Evolutionary conservation across 2,888 invertebrate species (phyloP), one percentile per base, ranked within the genome.

Genomic region (Torymus texanus): DNA sequence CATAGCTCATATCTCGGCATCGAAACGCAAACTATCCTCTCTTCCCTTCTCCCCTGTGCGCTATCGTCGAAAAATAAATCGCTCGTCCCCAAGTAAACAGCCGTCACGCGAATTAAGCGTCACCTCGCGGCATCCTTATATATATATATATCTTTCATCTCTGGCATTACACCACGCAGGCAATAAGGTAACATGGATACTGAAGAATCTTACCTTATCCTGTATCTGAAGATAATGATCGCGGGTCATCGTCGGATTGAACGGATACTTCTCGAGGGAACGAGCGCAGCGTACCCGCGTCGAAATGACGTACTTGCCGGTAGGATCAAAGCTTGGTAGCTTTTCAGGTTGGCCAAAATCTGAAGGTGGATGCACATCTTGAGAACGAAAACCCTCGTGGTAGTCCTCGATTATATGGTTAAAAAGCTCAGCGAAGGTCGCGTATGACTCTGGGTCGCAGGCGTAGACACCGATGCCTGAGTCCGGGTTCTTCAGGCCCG

Each of bases 361-460:
- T 51, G 91, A 89, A 0, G 91, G 86, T 11, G 94, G 94, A 86
- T 95, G 95, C 80, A 90, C 91, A 84, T 92, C 92, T 21, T 88
- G 87, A 79, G 91, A 85, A 79, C 90, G 90, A 88, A 94, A 94
- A 71, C 93, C 93, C 59, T 89, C 90, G 88, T 94, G 94, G 88
- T 94, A 94, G 84, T 94, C 94, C 85, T 93, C 92, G 87, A 95
- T 95, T 84, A 95, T 92, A 21, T 93, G 93, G 89, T 94, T 92
- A 88, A 95, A 94, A 74, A 95, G 90, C 29, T 92, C 92, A 75
- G 91, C 91, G 87, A 94, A 95, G 56, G 92, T 90, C 53, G 91
- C 90, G 90, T 95, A 95, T n/a, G 94, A 91, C 84, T 94, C 93
- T 2, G 93, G 92, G 88, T 95, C 94, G 5, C 94, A 92, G 0